Conservation (phyloP, 2,113 vertebrate species). For the Brachionichthys hirsutus region DNA sequence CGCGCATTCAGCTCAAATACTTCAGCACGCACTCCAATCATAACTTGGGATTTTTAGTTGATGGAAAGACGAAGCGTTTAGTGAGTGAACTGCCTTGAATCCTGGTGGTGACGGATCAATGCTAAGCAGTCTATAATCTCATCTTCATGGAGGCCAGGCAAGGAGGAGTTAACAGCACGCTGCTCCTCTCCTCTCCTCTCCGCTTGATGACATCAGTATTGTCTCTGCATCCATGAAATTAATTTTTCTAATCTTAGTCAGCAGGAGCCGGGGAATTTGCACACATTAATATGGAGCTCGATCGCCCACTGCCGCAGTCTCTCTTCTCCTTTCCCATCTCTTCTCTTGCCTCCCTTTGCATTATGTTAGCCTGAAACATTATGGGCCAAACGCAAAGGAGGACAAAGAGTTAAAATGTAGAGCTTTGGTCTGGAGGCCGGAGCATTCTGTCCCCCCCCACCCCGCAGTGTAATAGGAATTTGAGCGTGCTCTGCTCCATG, state of each 20-base stretch:
- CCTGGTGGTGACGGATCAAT: constrained; percentile 23
- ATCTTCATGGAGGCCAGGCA: constrained; percentile 45
- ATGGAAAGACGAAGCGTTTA: constrained; percentile 6
- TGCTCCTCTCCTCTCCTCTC: constrained; percentile 67
- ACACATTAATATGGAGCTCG: constrained; percentile 78
- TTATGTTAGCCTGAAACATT: constrained; percentile 27
- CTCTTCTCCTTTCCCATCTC: constrained; percentile 38
- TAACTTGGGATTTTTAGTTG: neutral
- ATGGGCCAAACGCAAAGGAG: constrained; percentile 36
- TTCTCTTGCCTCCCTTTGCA: constrained; percentile 17
- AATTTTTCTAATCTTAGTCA: constrained; percentile 83
- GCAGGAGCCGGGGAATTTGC: constrained; percentile 80
- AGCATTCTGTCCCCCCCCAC: constrained; percentile 10
- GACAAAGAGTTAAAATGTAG: constrained; percentile 36
- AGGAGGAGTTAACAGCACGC: constrained; percentile 62
- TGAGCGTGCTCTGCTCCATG: constrained; percentile 47
- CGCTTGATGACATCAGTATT: constrained; percentile 80
- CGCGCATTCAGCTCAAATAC: neutral
- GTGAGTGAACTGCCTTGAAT: constrained; percentile 23
- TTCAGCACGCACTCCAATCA: neutral
- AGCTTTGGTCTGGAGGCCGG: constrained; percentile 59
- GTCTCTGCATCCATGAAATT: constrained; percentile 82
- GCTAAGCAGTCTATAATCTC: constrained; percentile 27
- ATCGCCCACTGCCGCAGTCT: constrained; percentile 68
- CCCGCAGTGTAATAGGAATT: constrained; percentile 39